These are phyloP conservation scores for Acipenser oxyrinchus DNA, from an alignment of 2,797 vertebrate genomes.

Conservation along the genomic window DNA sequence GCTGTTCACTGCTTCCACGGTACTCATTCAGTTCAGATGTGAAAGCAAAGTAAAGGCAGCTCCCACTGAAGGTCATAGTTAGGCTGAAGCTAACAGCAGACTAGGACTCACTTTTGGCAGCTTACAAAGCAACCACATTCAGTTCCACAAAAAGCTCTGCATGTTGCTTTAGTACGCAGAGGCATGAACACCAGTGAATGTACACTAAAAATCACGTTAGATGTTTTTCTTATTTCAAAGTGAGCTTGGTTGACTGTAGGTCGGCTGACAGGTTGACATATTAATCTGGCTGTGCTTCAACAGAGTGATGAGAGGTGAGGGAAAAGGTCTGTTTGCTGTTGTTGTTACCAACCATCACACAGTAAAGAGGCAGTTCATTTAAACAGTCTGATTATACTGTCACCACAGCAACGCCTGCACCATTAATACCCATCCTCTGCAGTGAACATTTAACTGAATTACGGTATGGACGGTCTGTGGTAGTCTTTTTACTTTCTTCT, in stretches of 20 bases:
- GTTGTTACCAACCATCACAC: conserved; percentile 4
- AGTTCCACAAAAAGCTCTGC: background rate
- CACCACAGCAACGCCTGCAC: conserved; percentile 10
- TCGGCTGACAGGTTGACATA: conserved; percentile 7
- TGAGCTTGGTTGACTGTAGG: background rate
- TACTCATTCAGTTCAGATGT: background rate
- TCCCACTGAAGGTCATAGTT: background rate
- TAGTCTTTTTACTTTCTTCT: conserved; percentile 3
- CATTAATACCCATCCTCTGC: conserved; percentile 6
- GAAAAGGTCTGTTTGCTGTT: conserved; percentile 4
- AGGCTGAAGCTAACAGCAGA: background rate
- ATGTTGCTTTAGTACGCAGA: background rate
- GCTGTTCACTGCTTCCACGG: background rate
- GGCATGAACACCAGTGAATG: background rate
- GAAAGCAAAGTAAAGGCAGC: background rate
- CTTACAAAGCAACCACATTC: conserved; percentile 5
- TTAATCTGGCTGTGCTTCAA: conserved; percentile 11
- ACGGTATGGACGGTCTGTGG: conserved; percentile 1
- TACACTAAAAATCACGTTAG: background rate
- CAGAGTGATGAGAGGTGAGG: conserved; percentile 7
- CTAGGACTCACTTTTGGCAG: background rate
- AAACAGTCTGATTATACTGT: conserved; percentile 10
- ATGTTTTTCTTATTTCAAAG: background rate
- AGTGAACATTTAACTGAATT: conserved; percentile 4
- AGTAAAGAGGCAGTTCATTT: background rate